A percentile compares a stretch with the other conserved stretches of the same genome.
These are phyloP conservation scores for Lepus europaeus DNA, from an alignment of 2,113 vertebrate genomes.

Conservation along the genomic window DNA sequence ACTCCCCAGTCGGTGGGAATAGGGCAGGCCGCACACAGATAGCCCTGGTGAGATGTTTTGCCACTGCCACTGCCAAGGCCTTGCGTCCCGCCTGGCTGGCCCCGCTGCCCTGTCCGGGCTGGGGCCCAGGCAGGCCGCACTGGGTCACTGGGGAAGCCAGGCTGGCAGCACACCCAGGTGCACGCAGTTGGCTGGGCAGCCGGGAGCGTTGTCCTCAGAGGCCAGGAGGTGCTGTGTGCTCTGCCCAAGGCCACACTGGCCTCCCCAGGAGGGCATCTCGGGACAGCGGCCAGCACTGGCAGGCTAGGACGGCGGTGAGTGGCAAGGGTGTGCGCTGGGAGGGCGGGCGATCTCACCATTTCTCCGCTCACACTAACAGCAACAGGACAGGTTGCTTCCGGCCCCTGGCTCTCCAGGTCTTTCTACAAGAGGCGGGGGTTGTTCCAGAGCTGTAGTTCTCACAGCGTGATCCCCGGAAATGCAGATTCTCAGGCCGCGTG, in stretches of 20 bases:
- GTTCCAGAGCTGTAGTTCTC: background rate
- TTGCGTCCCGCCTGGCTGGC: background rate
- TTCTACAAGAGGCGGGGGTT: background rate
- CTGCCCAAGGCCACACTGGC: background rate
- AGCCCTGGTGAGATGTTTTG: background rate
- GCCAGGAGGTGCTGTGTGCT: background rate
- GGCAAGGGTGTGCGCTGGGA: fast-evolving
- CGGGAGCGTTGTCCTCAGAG: background rate
- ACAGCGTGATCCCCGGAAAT: fast-evolving
- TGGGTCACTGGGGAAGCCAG: conserved; percentile 54
- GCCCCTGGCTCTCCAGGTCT: background rate
- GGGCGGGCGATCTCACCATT: too few relatives aligned
- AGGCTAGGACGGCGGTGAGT: too few relatives aligned
- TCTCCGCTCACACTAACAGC: background rate
- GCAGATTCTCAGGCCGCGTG: background rate
- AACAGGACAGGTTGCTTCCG: background rate
- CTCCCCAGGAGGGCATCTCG: background rate
- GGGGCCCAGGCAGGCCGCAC: background rate
- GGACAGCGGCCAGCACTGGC: background rate
- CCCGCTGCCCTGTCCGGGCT: background rate
- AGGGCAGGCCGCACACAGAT: too few relatives aligned
- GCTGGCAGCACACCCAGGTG: conserved; percentile 21
- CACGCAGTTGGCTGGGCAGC: background rate
- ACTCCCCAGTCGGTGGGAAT: background rate
- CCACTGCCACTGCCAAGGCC: fast-evolving